These are phyloP conservation scores for Trogon melanurus DNA, from an alignment of 2,113 vertebrate genomes.

Conservation along the genomic window DNA sequence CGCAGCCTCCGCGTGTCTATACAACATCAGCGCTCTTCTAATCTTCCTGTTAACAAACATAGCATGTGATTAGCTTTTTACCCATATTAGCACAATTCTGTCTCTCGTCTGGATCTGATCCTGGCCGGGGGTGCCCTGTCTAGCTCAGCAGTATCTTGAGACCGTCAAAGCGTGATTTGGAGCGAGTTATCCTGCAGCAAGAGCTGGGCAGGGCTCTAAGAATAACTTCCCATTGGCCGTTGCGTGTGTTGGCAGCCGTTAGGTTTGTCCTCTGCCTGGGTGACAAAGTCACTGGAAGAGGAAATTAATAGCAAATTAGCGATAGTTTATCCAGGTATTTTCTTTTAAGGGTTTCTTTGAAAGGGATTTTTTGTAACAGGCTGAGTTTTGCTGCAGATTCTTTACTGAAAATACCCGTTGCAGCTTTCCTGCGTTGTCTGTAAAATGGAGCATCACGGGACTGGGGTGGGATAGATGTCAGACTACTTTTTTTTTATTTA, in stretches of 20 bases:
- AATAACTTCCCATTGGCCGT: constrained; percentile 57
- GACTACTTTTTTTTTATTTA: neutral
- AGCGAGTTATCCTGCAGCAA: constrained; percentile 41
- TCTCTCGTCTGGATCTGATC: constrained; percentile 48
- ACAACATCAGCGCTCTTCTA: neutral
- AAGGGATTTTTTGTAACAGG: neutral
- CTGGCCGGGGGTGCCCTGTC: neutral
- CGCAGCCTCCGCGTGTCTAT: neutral
- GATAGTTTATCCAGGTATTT: neutral
- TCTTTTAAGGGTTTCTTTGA: neutral
- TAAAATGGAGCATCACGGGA: neutral
- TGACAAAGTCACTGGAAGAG: neutral
- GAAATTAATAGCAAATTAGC: neutral
- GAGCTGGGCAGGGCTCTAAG: constrained; percentile 46
- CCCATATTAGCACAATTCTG: neutral
- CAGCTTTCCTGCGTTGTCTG: neutral
- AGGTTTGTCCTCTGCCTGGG: constrained; percentile 21
- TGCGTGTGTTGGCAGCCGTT: constrained; percentile 25
- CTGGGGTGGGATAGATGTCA: neutral
- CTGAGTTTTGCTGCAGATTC: neutral
- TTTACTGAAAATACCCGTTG: neutral
- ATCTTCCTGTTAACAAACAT: constrained; percentile 12
- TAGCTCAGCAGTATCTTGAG: constrained; percentile 50
- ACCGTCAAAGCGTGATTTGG: constrained; percentile 30
- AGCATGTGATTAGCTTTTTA: neutral